Base-by-base conservation (phyloP, 1,140 invertebrate species). In the Drosophila burlai region DNA sequence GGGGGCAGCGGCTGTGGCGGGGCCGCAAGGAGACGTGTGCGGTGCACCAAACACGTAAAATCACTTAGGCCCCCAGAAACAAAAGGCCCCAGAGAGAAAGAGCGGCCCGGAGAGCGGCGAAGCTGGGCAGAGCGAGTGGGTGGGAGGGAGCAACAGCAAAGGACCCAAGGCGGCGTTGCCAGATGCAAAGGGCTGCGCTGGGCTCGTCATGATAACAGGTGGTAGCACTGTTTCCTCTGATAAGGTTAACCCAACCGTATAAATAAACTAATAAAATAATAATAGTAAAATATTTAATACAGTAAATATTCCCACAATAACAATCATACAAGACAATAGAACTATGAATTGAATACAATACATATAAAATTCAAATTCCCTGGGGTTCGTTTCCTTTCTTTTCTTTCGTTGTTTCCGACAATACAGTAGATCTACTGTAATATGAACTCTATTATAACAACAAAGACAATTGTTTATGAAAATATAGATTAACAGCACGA, bases 1-100 rank as follows among this genome's bases (percentile, higher is more conserved):
- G n/a, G n/a, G n/a, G n/a, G n/a, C n/a, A n/a, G n/a, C 42, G 18
- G 31, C n/a, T 61, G 55, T 31, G 38, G 47, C 40, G 50, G 60
- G 63, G 36, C 38, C 54, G 71, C 47, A 68, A 72, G 67, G 72
- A 66, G 66, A 81, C 66, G 80, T 82, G 83, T 87, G 85, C 61
- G 84, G 90, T 91, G 84, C 89, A 92, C 79, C 89, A 83, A 83
- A 92, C 90, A 91, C 90, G 90, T 90, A 91, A 91, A 91, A 91
- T 90, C 90, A 91, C 90, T 91, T 91, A 91, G 89, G 81, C 65
- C 62, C 64, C 72, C 58, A 64, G 71, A 81, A 68, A 61, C 73
- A 84, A 38, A 72, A 50, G 68, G 47, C 49, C 54, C 43, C 58
- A 80, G 55, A 57, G 10, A 66, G 62, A 68, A 40, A 52, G 60